These are phyloP conservation scores for Megaceryle torquata DNA, from an alignment of 2,113 vertebrate genomes.

Conservation along the genomic window DNA sequence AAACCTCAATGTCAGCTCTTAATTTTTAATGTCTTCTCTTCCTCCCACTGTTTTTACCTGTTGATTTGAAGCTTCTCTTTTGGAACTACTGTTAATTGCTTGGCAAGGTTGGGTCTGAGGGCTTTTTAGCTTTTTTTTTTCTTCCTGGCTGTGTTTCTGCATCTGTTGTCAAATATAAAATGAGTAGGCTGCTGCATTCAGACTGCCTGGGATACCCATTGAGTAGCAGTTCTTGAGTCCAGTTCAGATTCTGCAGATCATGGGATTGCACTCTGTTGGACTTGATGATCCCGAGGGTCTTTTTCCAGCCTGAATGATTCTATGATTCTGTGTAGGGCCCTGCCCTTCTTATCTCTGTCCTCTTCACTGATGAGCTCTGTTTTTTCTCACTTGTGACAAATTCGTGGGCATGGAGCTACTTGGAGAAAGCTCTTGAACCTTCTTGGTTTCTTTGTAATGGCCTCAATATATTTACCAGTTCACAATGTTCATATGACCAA, in stretches of 20 bases:
- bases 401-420: neutral
- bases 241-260: neutral
- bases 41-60: neutral
- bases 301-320: too few species aligned
- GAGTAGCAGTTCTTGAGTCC: neutral
- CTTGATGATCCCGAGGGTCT: too few species aligned
- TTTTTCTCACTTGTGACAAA: neutral
- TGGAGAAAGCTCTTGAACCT: neutral
- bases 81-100: neutral
- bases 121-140: neutral
- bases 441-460: neutral
- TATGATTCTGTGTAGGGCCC: too few species aligned
- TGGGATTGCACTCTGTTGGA: neutral
- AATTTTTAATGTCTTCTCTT: neutral
- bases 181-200: neutral
- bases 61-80: neutral
- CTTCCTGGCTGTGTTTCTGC: neutral
- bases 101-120: neutral
- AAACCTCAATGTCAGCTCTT: neutral
- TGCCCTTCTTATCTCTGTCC: neutral
- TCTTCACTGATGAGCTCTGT: neutral
- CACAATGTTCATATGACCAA: accelerated
- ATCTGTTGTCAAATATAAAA: neutral
- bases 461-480: neutral
- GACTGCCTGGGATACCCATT: neutral